Base-by-base conservation (phyloP, 2,113 vertebrate genomes). In the Bucco capensis region DNA sequence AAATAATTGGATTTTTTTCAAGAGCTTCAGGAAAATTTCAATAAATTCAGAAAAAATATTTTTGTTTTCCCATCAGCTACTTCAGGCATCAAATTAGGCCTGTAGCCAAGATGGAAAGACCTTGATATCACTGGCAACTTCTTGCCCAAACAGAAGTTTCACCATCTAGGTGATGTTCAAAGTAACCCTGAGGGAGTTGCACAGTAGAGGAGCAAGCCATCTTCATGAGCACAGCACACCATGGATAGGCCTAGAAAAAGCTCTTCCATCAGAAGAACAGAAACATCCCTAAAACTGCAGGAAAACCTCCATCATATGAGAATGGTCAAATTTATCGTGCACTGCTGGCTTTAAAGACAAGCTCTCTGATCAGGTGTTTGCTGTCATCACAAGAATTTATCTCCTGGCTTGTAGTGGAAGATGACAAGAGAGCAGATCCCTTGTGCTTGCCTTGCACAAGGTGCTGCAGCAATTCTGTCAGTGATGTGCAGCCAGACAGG, bases 271-370 rank as follows among this genome's bases (percentile, higher is more conserved):
- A 65, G 44, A 86, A 16, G 30, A 60, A 16, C 7, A 56, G 56
- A 70, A 70, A 19, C 11, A 11, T n/a, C 27, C 22, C 38, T 56
- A 65, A 42, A 66, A 54, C 5, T 42, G 8, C 56, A n/a, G 0
- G 12, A 66, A 38, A 76, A 4, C 8, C 13, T 22, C 7, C 47
- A 1, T 2, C 0, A 0, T 42, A 27, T 80, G 56, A 50, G 47
- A 50, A 47, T 9, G 22, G 7, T 15, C 51, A 8, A 12, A 30
- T 46, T 69, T 31, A 19, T 4, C 49, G 19, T 46, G 19, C 42
- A 33, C 11, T 1, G 1, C 14, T 37, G 37, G 2, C 47, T 72
- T 66, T 30, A 65, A 44, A 33, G 54, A 38, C 5, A 40, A 25
- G 9, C 5, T 61, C 6, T 22, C 31, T 60, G 31, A 5, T 23